Base-by-base conservation (phyloP, 2,888 invertebrate genomes). In the Andrena praecox region DNA sequence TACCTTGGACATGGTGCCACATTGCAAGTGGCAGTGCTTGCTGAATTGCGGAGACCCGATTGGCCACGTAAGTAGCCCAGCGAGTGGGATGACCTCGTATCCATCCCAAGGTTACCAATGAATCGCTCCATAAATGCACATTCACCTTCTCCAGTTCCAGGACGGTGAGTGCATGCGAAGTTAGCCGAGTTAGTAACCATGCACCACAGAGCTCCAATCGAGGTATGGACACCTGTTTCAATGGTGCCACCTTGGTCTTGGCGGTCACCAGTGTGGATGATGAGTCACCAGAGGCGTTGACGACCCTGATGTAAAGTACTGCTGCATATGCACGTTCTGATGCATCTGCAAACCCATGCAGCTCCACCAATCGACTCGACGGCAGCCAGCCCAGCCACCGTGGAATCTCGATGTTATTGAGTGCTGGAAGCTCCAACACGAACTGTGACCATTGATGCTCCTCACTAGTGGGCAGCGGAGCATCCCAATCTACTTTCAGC, bases 291-390 rank as follows among this genome's bases (percentile, higher is more conserved):
- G 27, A 2, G 7, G 29, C 2, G 27, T 20, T 35, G 63, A 35
- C 1, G 16, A 31, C 67, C 0, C 52, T n/a, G 0, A 81, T 20
- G 24, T 81, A 84, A 0, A 81, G 50, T 0, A 76, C 80, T 0
- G 85, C 85, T 20, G 79, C 67, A 72, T 86, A 84, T 1, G 85
- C 86, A 0, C 77, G 29, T 24, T 84, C 80, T 5, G 84, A 86
- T 0, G 84, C 86, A 56, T 85, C 86, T n/a, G 84, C 82, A 69
- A 85, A 86, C 1, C 81, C 83, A 27, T 86, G 86, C 0, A 86
- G 24, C 71, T 87, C 77, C 0, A 85, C 59, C 1, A 1, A 5
- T 3, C 5, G 0, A 10, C 20, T 12, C 4, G 0, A 20, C 35
- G 63, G 64, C 20, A 54, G 16, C 10, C 48, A 5, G 0, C 63